These are phyloP conservation scores for Leptinotarsa texana DNA, from an alignment of 1,140 invertebrate genomes.

Conservation along the genomic window DNA sequence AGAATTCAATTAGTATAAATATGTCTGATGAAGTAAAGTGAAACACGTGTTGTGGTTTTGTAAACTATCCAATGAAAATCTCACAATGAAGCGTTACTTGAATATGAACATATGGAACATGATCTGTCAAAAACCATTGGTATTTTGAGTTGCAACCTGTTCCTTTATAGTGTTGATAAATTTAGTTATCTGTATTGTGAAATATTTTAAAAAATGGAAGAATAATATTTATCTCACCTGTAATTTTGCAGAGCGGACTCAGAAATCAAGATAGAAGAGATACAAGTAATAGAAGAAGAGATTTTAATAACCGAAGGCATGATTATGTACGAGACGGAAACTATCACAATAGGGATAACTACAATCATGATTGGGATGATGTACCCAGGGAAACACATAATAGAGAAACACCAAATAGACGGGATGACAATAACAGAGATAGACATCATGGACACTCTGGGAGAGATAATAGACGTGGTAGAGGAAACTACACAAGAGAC, in stretches of 20 bases:
- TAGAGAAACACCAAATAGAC: neutral
- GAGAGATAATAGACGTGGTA: slow-evolving; percentile 17
- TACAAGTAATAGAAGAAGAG: slow-evolving; percentile 8
- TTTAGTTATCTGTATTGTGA: too few species aligned
- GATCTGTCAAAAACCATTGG: too few species aligned
- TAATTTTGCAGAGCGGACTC: neutral
- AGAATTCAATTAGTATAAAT: too few species aligned
- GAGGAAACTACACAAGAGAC: slow-evolving; percentile 13
- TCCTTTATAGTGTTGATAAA: too few species aligned
- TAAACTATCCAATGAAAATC: too few species aligned
- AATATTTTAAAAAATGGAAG: too few species aligned
- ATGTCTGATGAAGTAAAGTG: too few species aligned
- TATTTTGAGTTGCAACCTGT: too few species aligned
- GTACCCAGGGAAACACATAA: neutral
- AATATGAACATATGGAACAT: too few species aligned
- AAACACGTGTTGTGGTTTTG: too few species aligned
- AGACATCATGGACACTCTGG: slow-evolving; percentile 25
- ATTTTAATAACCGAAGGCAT: neutral
- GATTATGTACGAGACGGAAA: neutral
- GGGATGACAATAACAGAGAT: slow-evolving; percentile 18
- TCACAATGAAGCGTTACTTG: too few species aligned
- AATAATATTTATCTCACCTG: too few species aligned
- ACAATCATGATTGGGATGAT: slow-evolving; percentile 28
- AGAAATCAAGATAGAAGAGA: slow-evolving; percentile 4
- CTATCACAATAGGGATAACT: slow-evolving; percentile 29